Percentiles rank a stretch among this genome's conserved stretches.
Evolutionary conservation across 2,888 invertebrate species (phyloP).

Genomic region (Macrosiphum euphorbiae): DNA sequence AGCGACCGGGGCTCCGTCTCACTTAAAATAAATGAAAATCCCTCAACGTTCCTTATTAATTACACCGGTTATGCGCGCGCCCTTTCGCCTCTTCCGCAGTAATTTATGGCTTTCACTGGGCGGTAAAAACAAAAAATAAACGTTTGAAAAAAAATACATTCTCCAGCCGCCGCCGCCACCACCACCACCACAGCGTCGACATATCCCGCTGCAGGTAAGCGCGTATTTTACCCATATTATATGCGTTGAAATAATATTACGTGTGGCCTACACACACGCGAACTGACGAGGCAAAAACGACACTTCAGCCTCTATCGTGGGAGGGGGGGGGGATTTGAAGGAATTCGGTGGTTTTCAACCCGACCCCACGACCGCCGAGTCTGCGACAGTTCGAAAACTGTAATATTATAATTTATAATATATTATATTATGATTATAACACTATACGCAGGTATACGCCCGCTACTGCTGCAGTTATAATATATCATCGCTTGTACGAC

Average conservation of each 20-base stretch:
- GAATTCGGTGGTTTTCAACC: not conserved
- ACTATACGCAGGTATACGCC: too few species aligned
- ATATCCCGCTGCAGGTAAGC: not conserved
- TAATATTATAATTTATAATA: not conserved
- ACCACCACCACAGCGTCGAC: not conserved
- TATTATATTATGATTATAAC: not conserved
- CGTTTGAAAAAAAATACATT: slow-evolving; percentile 5
- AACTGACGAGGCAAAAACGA: not conserved
- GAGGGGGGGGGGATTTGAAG: not conserved
- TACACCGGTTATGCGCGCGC: slow-evolving; percentile 36
- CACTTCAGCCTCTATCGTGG: not conserved
- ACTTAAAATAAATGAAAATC: slow-evolving; percentile 62
- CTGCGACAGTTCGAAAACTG: not conserved
- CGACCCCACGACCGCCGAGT: not conserved
- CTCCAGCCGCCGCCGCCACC: not conserved
- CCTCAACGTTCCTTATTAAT: slow-evolving; percentile 62
- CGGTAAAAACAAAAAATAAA: not conserved
- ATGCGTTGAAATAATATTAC: not conserved
- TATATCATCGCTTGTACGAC: not conserved
- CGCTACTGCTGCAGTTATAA: not conserved
- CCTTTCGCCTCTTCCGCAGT: slow-evolving; percentile 37
- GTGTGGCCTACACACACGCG: not conserved
- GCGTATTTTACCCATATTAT: not conserved
- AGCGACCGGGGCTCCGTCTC: slow-evolving; percentile 36
- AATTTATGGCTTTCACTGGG: slow-evolving; percentile 31